These are phyloP conservation scores for Hipposideros larvatus DNA, from an alignment of 2,797 vertebrate genomes.

Conservation along the genomic window DNA sequence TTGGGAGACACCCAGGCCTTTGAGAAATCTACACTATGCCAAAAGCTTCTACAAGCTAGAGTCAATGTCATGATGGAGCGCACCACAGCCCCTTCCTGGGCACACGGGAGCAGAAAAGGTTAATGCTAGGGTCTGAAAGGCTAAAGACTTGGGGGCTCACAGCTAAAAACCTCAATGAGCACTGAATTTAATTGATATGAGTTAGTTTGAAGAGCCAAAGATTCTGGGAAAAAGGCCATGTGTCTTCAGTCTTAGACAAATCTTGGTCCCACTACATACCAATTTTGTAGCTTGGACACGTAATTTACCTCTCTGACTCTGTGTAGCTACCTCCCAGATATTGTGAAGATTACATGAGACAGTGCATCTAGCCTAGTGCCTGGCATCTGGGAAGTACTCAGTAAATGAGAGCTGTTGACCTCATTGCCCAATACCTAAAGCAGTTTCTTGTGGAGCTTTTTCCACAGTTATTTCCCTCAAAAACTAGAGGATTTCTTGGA, in stretches of 20 bases:
- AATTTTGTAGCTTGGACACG: background rate
- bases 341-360: background rate
- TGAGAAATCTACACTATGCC: background rate
- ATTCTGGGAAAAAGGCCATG: background rate
- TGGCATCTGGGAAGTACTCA: background rate
- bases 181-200: background rate
- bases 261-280: background rate
- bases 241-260: background rate
- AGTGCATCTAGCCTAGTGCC: background rate
- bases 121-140: background rate
- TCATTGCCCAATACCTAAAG: background rate
- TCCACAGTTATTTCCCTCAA: background rate
- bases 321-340: background rate
- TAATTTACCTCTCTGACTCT: background rate
- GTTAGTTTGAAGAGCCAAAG: background rate
- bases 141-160: background rate
- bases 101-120: background rate
- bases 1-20: background rate
- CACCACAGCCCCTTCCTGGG: background rate
- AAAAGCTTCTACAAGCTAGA: background rate
- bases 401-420: background rate
- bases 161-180: background rate
- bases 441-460: background rate
- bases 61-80: background rate
- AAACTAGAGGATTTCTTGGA: background rate